phyloP scores from a whole-genome alignment of 2,888 invertebrate species.

The Sinhomidia bicolor region DNA sequence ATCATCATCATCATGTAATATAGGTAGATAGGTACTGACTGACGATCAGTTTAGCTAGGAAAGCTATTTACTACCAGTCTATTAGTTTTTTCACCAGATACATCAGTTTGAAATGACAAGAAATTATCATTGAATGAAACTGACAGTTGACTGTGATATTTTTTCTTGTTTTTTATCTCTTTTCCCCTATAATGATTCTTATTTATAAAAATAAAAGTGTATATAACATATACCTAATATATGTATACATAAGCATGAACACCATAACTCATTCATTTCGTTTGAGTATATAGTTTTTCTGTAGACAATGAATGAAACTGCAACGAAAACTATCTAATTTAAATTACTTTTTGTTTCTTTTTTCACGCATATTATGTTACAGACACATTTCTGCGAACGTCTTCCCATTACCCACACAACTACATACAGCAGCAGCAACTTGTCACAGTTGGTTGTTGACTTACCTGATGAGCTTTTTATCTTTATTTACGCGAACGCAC shows the following conservation, averaged over 20 bases:
- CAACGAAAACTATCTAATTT: slow-evolving; percentile 53
- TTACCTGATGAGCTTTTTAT: not conserved
- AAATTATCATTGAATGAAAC: slow-evolving; percentile 62
- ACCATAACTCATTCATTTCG: slow-evolving; percentile 37
- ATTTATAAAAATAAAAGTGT: no score
- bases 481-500: slow-evolving; percentile 10
- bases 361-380: slow-evolving; percentile 48
- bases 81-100: slow-evolving; percentile 41
- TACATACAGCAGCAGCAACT: not conserved
- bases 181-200: not conserved
- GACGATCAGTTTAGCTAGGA: not conserved
- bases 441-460: not conserved
- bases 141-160: slow-evolving; percentile 55
- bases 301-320: slow-evolving; percentile 28
- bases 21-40: not conserved
- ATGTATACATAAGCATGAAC: not conserved
- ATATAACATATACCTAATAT: slow-evolving; percentile 12
- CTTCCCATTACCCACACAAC: not conserved
- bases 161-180: not conserved
- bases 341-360: slow-evolving; percentile 46
- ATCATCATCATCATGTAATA: not conserved
- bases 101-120: slow-evolving; percentile 65
- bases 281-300: slow-evolving; percentile 40
- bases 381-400: not conserved
- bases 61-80: not conserved